Conservation (phyloP, 2,797 vertebrate species). For the Neosilurus hyrtlii region DNA sequence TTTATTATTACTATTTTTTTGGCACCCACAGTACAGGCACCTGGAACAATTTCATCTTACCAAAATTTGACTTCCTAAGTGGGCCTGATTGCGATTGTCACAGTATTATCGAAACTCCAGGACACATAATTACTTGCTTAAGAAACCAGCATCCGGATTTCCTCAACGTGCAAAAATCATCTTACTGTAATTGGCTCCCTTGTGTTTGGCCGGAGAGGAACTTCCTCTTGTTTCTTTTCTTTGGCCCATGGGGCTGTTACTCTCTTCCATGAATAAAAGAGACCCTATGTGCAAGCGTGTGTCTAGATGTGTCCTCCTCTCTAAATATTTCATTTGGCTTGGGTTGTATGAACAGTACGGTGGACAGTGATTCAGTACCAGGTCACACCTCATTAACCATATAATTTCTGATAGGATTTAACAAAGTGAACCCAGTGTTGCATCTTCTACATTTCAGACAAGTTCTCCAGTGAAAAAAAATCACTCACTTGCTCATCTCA, state of each 20-base stretch:
- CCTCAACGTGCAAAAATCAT: constrained; percentile 26
- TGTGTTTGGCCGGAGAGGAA: constrained; percentile 31
- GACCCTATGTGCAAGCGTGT: constrained; percentile 12
- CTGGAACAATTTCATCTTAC: constrained; percentile 11
- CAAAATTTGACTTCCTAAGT: constrained; percentile 17
- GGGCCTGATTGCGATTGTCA: constrained; percentile 43
- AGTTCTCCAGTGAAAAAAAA: neutral
- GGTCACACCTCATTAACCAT: constrained; percentile 56
- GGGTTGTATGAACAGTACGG: constrained; percentile 37
- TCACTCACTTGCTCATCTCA: no score
- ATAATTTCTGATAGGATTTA: constrained; percentile 51
- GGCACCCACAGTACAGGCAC: constrained; percentile 15
- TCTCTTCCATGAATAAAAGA: constrained; percentile 21
- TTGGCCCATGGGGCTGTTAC: constrained; percentile 27
- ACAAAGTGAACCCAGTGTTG: neutral
- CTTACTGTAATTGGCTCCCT: constrained; percentile 63
- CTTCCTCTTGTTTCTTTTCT: constrained; percentile 39
- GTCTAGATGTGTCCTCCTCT: constrained; percentile 1
- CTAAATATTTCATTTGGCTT: constrained; percentile 31
- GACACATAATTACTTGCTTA: constrained; percentile 62
- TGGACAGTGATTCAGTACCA: constrained; percentile 32
- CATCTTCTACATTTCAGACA: neutral
- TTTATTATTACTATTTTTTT: no score
- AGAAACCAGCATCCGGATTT: constrained; percentile 53
- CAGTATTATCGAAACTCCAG: constrained; percentile 60